Conservation (phyloP, 2,888 invertebrate genomes). For the Meteorus cinctellus region DNA sequence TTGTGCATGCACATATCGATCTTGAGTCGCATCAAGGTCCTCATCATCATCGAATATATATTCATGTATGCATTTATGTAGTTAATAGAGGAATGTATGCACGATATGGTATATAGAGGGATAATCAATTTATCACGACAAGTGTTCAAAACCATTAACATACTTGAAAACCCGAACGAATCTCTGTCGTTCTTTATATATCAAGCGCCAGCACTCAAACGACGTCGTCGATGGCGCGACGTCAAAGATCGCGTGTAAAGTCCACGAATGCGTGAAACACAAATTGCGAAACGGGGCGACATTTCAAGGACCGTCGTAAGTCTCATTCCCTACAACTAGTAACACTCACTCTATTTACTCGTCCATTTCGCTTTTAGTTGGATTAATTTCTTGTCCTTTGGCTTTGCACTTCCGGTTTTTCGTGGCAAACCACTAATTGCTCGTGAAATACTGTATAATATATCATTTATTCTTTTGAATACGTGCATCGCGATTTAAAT, state of each 20-base stretch:
- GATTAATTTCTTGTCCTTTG: slow-evolving; percentile 1
- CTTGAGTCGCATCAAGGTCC: slow-evolving; percentile 41
- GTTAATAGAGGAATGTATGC: slow-evolving; percentile 10
- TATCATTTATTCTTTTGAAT: slow-evolving; percentile 25
- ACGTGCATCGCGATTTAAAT: not conserved
- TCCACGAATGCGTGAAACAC: slow-evolving; percentile 42
- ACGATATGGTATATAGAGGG: slow-evolving; percentile 44
- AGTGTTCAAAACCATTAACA: slow-evolving; percentile 69
- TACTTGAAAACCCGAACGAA: slow-evolving; percentile 61
- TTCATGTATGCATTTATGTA: slow-evolving; percentile 10
- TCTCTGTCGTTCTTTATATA: slow-evolving; percentile 52
- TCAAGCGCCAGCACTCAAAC: not conserved
- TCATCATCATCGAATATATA: not conserved
- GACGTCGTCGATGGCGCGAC: slow-evolving; percentile 39
- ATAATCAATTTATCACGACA: slow-evolving; percentile 72
- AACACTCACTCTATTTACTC: too few relatives aligned
- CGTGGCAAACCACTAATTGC: slow-evolving; percentile 23
- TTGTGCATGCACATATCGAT: slow-evolving; percentile 38
- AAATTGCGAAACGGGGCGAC: slow-evolving; percentile 32
- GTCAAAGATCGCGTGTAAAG: slow-evolving; percentile 51
- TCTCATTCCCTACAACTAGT: slow-evolving; percentile 15
- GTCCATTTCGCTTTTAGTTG: not conserved
- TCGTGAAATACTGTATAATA: not conserved
- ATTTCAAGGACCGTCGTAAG: slow-evolving; percentile 31
- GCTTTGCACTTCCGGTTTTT: slow-evolving; percentile 24